Evolutionary conservation across 2,888 invertebrate species (phyloP), one percentile per base, ranked within the genome.

Genomic region (Aproaerema taeniolella): DNA sequence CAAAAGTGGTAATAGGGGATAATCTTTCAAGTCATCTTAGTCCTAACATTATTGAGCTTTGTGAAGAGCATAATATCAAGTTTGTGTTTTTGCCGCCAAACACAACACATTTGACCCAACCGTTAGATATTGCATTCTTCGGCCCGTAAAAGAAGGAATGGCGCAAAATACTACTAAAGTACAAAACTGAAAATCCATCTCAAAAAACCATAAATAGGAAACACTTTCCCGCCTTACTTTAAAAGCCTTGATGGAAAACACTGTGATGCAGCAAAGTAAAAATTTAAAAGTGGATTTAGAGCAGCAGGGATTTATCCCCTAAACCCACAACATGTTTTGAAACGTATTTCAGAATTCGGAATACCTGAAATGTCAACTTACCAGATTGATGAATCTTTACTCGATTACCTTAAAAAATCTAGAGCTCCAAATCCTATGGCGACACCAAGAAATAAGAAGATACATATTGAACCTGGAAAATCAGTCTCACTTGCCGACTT

Each of bases 101-200:
- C 15, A 49, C 49, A 7, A 47, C 47, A 31, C 45, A 51, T 20
- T 33, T 47, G 7, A 49, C 43, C n/a, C 47, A 49, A 38, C 47
- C 45, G 0, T 39, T 50, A 1, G 49, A 50, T 12, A 42, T 50
- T 1, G 43, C 44, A 20, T 50, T 42, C 41, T 45, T 47, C 43
- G 49, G 16, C 10, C 46, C 46, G 5, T 31, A 45, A 12, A 47
- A 49, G 31, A 45, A 41, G 41, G 42, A 34, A 2, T 49, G 47
- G 47, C 36, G 42, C 17, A 31, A 42, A 31, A 44, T 42, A 14
- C 39, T 41, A 20, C 7, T 20, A 20, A 4, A 20, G 20, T 20
- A 20, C 20, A 20, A 20, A 20, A 20, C 7, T 20, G 20, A 20
- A 20, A 20, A 20, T 20, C 20, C 20, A 20, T 20, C 20, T 7